Conservation (phyloP, 2,113 vertebrate species). For the Periophthalmodon schlosseri region DNA sequence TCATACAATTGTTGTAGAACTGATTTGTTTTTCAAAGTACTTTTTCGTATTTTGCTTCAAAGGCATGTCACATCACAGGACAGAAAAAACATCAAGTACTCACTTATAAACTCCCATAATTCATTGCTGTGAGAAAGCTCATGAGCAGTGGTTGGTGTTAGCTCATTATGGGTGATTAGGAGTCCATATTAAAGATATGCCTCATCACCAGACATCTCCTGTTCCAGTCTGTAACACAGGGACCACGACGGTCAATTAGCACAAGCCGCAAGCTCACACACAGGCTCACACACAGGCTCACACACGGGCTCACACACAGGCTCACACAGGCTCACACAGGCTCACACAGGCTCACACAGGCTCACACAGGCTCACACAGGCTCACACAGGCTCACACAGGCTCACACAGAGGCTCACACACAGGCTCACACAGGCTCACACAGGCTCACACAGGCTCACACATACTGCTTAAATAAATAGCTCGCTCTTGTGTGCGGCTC, state of each 20-base stretch:
- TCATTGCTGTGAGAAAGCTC: not conserved
- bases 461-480: constrained; percentile 15
- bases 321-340: constrained; percentile 19
- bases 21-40: no score
- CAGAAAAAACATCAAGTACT: not conserved
- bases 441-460: constrained; percentile 18
- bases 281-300: constrained; percentile 21
- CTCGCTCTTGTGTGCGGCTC: constrained; percentile 15
- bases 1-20: no score
- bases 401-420: constrained; percentile 10
- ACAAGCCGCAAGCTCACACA: not conserved
- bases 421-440: constrained; percentile 7
- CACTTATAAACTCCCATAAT: not conserved
- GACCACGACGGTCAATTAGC: not conserved
- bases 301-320: constrained; percentile 1
- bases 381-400: constrained; percentile 8
- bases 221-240: not conserved
- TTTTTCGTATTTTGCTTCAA: no score
- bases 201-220: not conserved
- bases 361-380: constrained; percentile 21
- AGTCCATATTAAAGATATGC: not conserved
- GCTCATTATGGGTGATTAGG: not conserved
- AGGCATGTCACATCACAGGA: no score
- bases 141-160: not conserved
- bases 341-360: constrained; percentile 1